Evolutionary conservation across 2,113 vertebrate genomes (phyloP), one percentile per base, ranked within the genome.

Genomic region (Cichladusa arquata): DNA sequence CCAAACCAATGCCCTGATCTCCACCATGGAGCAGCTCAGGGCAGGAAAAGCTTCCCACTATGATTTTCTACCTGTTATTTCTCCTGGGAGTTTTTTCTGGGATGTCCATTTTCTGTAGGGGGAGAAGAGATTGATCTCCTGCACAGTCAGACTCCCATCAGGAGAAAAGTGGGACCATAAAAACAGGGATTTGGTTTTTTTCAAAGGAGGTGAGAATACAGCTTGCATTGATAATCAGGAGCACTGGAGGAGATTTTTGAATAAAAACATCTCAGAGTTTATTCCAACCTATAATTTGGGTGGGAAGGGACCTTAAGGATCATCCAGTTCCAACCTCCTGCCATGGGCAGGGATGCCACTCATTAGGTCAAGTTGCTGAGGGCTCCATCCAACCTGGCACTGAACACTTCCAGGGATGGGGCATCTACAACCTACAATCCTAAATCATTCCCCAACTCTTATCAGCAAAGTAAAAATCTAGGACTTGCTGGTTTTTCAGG

Each of bases 21-120:
- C 45, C 44, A 50, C 26, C 4, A 4, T 1, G 0, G 14, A 53
- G 51, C 64, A 65, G n/a, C 51, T 53, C 3, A 0, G 67, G 58
- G 38, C 3, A 3, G 40, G 51, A 58, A 9, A 18, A 74, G 36
- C n/a, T 90, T 53, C 66, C 48, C n/a, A 54, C 11, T 10, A 3
- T 11, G 4, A 28, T 25, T 38, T 29, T 12, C 19, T 50, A 33
- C 38, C 34, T 50, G 15, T 47, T 42, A 18, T 28, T 58, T 7
- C 57, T 18, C 31, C 67, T 14, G 31, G 40, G 24, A 88, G 14
- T 66, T 53, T 50, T 22, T 34, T 47, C 72, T 56, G 36, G 31
- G 38, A 34, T 89, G 44, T 31, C 77, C 56, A 20, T 24, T 45
- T 79, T 45, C 70, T 58, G 53, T 17, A 36, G 31, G 14, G 79